Conservation (phyloP, 1,140 invertebrate species). For the Eupeodes corollae region DNA sequence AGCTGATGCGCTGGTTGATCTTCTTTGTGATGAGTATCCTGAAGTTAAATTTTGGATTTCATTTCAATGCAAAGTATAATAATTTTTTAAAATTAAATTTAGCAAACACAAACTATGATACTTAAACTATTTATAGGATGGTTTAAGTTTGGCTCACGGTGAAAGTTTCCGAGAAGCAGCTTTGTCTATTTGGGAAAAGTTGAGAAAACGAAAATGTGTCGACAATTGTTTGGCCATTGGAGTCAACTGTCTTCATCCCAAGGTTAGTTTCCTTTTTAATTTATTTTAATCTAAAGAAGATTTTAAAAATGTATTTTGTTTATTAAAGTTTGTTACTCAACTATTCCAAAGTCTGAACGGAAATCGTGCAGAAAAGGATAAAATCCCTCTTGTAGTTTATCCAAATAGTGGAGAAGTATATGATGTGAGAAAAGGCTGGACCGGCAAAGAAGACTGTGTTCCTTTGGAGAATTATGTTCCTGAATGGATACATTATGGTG, state of each 20-base stretch:
- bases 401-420: constrained; percentile 61
- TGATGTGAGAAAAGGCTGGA: constrained; percentile 45
- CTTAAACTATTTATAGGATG: constrained; percentile 40
- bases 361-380: constrained; percentile 16
- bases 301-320: no score
- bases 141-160: constrained; percentile 58
- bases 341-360: constrained; percentile 44
- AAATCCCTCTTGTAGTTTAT: constrained; percentile 52
- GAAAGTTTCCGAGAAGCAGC: constrained; percentile 53
- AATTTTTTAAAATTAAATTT: background rate
- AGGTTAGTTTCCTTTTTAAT: constrained; percentile 9
- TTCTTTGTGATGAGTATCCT: constrained; percentile 65
- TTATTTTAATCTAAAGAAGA: no score
- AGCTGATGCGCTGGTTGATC: constrained; percentile 65
- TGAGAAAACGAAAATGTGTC: constrained; percentile 46
- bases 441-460: constrained; percentile 41
- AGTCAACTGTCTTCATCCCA: constrained; percentile 71
- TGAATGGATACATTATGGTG: constrained; percentile 58
- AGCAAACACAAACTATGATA: background rate
- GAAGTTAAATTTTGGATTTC: constrained; percentile 64
- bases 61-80: constrained; percentile 35
- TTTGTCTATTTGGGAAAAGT: constrained; percentile 40
- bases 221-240: constrained; percentile 72
- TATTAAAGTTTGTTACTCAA: constrained; percentile 39
- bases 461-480: constrained; percentile 47